These are phyloP conservation scores for Prosapia bicincta DNA, from an alignment of 2,888 invertebrate genomes.

Conservation along the genomic window DNA sequence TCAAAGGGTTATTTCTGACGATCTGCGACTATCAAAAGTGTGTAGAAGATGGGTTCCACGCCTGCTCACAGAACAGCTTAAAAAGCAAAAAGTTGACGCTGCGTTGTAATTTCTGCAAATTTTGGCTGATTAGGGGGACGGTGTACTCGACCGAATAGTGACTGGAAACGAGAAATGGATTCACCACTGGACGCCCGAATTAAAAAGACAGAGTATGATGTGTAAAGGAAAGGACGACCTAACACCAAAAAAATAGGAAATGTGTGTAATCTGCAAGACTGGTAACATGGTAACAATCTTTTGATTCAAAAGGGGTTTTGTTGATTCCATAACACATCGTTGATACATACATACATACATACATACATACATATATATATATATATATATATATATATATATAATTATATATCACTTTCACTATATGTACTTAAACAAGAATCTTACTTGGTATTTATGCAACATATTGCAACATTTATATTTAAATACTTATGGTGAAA, in stretches of 20 bases:
- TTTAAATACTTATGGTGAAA: no score
- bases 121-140: constrained; percentile 7
- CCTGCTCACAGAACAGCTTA: constrained; percentile 26
- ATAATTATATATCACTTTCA: no score
- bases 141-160: constrained; percentile 21
- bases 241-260: constrained; percentile 14
- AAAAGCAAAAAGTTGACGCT: constrained; percentile 22
- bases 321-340: no score
- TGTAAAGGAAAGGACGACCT: constrained; percentile 23
- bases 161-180: constrained; percentile 33
- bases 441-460: no score
- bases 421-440: no score
- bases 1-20: constrained; percentile 18
- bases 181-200: constrained; percentile 29
- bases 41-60: constrained; percentile 29
- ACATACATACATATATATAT: no score
- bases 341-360: no score
- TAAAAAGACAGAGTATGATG: constrained; percentile 19
- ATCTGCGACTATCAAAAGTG: constrained; percentile 19
- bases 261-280: neutral
- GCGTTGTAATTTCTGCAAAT: constrained; percentile 5
- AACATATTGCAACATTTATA: no score
- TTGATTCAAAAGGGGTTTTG: no score
- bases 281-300: no score
- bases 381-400: no score